phyloP scores from a whole-genome alignment of 2,888 invertebrate genomes.

The Drosophila nigricruria region DNA sequence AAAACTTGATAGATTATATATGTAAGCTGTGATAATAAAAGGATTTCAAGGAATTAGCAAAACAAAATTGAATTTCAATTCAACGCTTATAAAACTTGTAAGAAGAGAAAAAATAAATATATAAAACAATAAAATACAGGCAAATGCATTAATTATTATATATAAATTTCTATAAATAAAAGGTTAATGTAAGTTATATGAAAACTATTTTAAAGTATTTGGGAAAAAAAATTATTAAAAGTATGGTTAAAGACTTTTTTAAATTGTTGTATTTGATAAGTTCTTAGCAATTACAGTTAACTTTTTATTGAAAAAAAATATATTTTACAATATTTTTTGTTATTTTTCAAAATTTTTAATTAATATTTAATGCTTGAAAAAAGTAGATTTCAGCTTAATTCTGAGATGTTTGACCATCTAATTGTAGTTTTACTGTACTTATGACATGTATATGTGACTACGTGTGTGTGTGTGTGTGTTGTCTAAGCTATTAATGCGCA shows the following conservation, averaged over 20 bases:
- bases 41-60: neutral
- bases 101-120: neutral
- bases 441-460: neutral
- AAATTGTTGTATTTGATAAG: too few species aligned
- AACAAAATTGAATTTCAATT: neutral
- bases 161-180: neutral
- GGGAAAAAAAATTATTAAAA: too few species aligned
- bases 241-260: too few species aligned
- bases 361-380: neutral
- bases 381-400: neutral
- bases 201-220: neutral
- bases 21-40: neutral
- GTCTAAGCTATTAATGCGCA: constrained; percentile 75
- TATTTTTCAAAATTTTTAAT: neutral
- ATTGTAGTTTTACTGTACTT: constrained; percentile 35
- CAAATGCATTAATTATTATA: neutral
- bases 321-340: neutral
- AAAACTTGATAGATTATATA: neutral
- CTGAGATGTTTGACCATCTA: neutral
- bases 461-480: constrained; percentile 26
- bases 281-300: too few species aligned
- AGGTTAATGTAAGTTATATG: neutral
- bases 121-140: neutral
- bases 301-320: neutral
- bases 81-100: neutral